Evolutionary conservation across 2,113 vertebrate genomes (phyloP).

Genomic region (Hyaena hyaena): DNA sequence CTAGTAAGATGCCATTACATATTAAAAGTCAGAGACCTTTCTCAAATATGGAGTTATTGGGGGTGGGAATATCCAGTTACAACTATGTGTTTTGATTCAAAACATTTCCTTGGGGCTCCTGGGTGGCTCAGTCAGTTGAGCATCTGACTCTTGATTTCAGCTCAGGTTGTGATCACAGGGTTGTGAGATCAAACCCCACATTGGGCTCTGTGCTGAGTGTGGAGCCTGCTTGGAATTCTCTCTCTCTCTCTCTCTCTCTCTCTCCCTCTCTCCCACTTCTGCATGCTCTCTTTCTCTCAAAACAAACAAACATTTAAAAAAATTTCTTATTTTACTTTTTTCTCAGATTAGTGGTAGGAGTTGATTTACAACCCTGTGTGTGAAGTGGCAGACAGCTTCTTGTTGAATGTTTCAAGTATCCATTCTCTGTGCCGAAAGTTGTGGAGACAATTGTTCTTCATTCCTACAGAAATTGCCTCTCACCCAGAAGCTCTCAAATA

Average conservation of each 20-base stretch:
- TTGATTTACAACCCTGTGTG: not conserved
- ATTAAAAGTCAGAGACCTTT: not conserved
- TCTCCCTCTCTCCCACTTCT: too few relatives aligned
- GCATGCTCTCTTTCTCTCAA: too few relatives aligned
- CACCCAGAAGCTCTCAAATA: not conserved
- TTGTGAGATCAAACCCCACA: accelerated
- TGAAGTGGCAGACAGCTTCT: not conserved
- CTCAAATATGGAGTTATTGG: not conserved
- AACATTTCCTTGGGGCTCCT: not conserved
- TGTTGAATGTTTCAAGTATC: not conserved
- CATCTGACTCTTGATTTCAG: too few relatives aligned
- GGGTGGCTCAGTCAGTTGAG: too few relatives aligned
- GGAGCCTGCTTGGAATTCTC: too few relatives aligned
- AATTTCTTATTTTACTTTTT: not conserved
- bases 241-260: too few relatives aligned
- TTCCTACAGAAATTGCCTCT: not conserved
- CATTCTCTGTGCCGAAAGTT: not conserved
- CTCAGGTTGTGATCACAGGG: too few relatives aligned
- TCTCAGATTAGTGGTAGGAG: not conserved
- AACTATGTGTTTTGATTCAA: not conserved
- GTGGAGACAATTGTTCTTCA: not conserved
- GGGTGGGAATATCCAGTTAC: not conserved
- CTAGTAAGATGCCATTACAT: not conserved
- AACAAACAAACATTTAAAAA: not conserved
- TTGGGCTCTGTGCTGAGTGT: too few relatives aligned